Evolutionary conservation across 2,888 invertebrate species (phyloP).

Genomic region (Auanema freiburgensis): DNA sequence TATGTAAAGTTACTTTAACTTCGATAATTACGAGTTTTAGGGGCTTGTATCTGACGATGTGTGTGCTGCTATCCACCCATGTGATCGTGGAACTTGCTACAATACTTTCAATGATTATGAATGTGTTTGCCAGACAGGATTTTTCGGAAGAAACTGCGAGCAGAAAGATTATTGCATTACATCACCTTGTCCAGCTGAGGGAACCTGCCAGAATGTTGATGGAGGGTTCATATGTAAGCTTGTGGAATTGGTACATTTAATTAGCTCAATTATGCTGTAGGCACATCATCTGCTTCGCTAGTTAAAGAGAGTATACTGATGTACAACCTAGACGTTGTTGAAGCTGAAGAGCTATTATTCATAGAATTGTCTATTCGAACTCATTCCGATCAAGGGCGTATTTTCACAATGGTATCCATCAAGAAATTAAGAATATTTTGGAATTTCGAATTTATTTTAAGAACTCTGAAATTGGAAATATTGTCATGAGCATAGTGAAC

Average conservation of each 20-base stretch:
- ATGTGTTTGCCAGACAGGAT: slow-evolving; percentile 53
- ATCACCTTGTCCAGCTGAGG: slow-evolving; percentile 41
- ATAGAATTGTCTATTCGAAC: slow-evolving; percentile 35
- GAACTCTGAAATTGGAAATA: slow-evolving; percentile 15
- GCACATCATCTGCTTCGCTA: background rate
- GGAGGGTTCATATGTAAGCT: slow-evolving; percentile 52
- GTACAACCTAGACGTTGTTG: slow-evolving; percentile 10
- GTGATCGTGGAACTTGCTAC: slow-evolving; percentile 83
- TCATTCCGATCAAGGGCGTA: slow-evolving; percentile 37
- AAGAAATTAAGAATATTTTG: background rate
- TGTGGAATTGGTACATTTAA: background rate
- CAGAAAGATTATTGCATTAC: slow-evolving; percentile 48
- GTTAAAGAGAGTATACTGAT: background rate
- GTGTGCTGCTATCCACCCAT: slow-evolving; percentile 69
- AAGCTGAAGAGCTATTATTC: slow-evolving; percentile 12
- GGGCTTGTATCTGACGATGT: slow-evolving; percentile 59
- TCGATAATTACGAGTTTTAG: slow-evolving; percentile 18
- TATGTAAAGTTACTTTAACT: slow-evolving; percentile 9
- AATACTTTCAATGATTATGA: slow-evolving; percentile 75
- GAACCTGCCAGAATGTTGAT: slow-evolving; percentile 44
- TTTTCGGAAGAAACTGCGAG: slow-evolving; percentile 43
- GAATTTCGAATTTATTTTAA: slow-evolving; percentile 5
- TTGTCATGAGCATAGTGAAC: slow-evolving; percentile 26
- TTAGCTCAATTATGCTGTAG: background rate
- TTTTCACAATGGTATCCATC: slow-evolving; percentile 34